Evolutionary conservation across 2,888 invertebrate genomes (phyloP).

Genomic region (Chalcosyrphus nemorum): DNA sequence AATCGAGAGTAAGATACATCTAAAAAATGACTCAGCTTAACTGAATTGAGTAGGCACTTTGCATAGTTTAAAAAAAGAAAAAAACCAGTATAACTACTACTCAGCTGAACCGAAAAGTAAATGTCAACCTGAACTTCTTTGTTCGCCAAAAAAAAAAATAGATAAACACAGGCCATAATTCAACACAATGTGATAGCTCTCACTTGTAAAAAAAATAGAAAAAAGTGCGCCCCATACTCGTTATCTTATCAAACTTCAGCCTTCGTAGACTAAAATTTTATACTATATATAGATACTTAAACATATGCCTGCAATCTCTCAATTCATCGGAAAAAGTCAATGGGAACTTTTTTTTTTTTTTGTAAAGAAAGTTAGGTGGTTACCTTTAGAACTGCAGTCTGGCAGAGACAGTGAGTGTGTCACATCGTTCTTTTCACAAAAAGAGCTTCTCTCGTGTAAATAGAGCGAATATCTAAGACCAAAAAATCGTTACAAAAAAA

Average conservation of each 20-base stretch:
- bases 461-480: background rate
- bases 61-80: background rate
- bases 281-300: background rate
- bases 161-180: slow-evolving; percentile 11
- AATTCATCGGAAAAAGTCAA: background rate
- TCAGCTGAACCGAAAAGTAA: background rate
- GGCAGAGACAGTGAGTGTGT: slow-evolving; percentile 18
- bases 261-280: slow-evolving; percentile 15
- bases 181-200: background rate
- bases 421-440: background rate
- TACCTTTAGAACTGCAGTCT: slow-evolving; percentile 16
- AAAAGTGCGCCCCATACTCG: background rate
- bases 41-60: background rate
- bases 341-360: too few relatives aligned
- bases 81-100: background rate
- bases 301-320: background rate
- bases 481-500: background rate
- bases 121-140: background rate
- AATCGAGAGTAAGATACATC: background rate
- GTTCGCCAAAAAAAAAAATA: background rate
- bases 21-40: background rate
- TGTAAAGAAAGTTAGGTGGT: background rate
- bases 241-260: slow-evolving; percentile 32
- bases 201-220: background rate
- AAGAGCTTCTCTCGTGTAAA: background rate